Conservation (phyloP, 2,113 vertebrate species). For the Nicator chloris region DNA sequence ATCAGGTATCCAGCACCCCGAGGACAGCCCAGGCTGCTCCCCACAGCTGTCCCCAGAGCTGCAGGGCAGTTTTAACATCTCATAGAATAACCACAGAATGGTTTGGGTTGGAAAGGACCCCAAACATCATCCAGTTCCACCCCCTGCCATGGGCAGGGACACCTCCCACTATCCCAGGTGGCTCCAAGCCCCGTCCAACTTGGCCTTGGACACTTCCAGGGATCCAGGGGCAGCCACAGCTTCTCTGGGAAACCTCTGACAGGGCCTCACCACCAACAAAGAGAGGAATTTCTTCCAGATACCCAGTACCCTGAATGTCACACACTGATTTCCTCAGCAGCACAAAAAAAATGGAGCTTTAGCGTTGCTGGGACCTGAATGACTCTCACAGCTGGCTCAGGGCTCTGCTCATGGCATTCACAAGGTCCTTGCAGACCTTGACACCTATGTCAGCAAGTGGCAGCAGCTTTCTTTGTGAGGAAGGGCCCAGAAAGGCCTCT, state of each 20-base stretch:
- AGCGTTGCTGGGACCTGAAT: background rate
- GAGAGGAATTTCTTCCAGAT: background rate
- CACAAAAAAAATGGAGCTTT: background rate
- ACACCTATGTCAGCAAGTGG: background rate
- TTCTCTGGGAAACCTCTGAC: fast-evolving
- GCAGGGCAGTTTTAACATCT: background rate
- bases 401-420: background rate
- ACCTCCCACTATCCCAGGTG: fast-evolving
- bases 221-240: background rate
- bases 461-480: background rate
- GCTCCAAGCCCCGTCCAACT: fast-evolving
- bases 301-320: background rate
- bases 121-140: background rate
- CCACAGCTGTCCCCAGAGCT: background rate
- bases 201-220: background rate
- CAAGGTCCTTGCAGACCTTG: background rate
- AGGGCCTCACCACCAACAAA: fast-evolving
- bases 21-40: background rate
- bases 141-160: background rate
- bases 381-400: background rate
- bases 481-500: background rate
- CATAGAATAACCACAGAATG: background rate
- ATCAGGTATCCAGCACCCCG: background rate
- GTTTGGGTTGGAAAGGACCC: background rate
- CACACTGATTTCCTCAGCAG: background rate